phyloP scores from a whole-genome alignment of 2,888 invertebrate species.

The Podotricha telesiphe region DNA sequence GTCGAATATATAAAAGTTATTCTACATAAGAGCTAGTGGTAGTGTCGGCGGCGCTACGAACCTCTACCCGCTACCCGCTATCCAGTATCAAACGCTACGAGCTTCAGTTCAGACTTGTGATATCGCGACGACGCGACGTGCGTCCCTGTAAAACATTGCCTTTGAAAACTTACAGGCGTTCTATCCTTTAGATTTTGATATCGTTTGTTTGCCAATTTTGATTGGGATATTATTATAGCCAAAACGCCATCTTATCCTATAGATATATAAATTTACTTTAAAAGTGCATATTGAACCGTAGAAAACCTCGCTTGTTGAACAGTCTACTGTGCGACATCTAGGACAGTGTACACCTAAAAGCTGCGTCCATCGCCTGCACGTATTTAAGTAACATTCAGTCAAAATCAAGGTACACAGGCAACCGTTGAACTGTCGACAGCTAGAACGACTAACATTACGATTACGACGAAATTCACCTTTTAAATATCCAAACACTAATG shows the following conservation, averaged over 20 bases:
- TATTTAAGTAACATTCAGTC: constrained; percentile 48
- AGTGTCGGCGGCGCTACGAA: constrained; percentile 24
- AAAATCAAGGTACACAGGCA: constrained; percentile 44
- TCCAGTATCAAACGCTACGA: constrained; percentile 46
- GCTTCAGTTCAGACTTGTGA: constrained; percentile 44
- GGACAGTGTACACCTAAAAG: constrained; percentile 43
- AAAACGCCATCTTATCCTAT: constrained; percentile 11
- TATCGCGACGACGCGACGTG: constrained; percentile 42
- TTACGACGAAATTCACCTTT: constrained; percentile 17
- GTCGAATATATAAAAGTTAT: constrained; percentile 76
- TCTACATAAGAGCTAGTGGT: constrained; percentile 57
- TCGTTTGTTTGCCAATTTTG: constrained; percentile 13
- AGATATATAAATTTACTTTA: constrained; percentile 23
- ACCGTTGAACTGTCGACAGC: constrained; percentile 23
- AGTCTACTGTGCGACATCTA: constrained; percentile 30
- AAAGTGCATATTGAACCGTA: constrained; percentile 36
- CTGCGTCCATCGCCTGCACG: constrained; percentile 43
- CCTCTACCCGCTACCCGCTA: constrained; percentile 28
- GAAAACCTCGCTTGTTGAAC: constrained; percentile 26
- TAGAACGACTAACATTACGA: constrained; percentile 22
- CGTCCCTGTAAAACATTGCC: constrained; percentile 44
- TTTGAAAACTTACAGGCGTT: constrained; percentile 40
- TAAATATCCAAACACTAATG: constrained; percentile 29
- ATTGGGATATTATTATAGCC: constrained; percentile 14
- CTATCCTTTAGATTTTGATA: constrained; percentile 30